Percentiles rank a stretch among this genome's conserved stretches.
Evolutionary conservation across 2,888 invertebrate genomes (phyloP).

Genomic region (Aphidoletes aphidimyza): DNA sequence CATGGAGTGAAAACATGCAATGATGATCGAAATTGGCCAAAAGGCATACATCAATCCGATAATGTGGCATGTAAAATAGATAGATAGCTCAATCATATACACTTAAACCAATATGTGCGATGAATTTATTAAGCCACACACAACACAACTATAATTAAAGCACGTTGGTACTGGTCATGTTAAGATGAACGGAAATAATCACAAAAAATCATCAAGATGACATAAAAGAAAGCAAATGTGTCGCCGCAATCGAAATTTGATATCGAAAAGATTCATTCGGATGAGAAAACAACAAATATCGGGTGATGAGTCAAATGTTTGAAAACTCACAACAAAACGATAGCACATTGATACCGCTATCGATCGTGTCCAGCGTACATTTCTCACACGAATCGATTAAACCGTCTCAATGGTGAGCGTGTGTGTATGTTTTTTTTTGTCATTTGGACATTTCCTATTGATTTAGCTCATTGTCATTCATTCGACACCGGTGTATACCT

Average conservation of each 20-base stretch:
- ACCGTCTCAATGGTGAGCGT: background rate
- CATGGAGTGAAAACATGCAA: background rate
- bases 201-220: background rate
- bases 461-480: conserved; percentile 22
- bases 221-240: background rate
- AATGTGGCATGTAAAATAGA: background rate
- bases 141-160: background rate
- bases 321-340: too few relatives aligned
- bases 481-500: background rate
- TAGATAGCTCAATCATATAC: background rate
- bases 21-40: background rate
- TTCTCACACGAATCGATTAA: background rate
- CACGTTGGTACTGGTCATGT: background rate
- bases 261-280: background rate
- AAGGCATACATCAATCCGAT: conserved; percentile 8
- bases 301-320: too few relatives aligned
- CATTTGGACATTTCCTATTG: background rate
- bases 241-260: background rate
- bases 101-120: too few relatives aligned
- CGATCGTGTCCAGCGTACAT: background rate
- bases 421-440: background rate
- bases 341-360: background rate
- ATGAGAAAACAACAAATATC: background rate
- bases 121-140: background rate
- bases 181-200: background rate